A percentile compares a stretch with the other conserved stretches of the same genome.
phyloP scores from a whole-genome alignment of 2,113 vertebrate genomes.

The Sceloporus undulatus region DNA sequence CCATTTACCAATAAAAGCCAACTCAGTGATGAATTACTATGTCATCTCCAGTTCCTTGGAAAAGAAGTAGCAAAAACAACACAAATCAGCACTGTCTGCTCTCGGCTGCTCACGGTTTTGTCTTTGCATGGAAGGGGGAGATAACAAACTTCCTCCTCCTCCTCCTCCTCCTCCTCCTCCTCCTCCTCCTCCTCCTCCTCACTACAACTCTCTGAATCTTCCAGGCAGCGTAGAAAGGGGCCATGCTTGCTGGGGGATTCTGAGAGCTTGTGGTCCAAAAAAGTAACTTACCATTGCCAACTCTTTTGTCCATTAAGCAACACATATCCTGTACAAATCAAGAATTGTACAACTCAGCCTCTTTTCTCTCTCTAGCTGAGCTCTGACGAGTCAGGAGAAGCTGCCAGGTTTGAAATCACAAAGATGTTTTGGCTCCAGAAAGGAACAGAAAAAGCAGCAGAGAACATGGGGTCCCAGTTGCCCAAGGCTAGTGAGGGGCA shows the following conservation, averaged over 20 bases:
- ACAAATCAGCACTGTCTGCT: background rate
- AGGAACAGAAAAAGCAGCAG: background rate
- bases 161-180: background rate
- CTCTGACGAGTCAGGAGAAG: rapidly evolving
- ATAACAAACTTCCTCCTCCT: background rate
- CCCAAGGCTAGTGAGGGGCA: background rate
- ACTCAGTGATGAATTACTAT: background rate
- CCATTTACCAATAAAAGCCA: background rate
- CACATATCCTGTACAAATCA: background rate
- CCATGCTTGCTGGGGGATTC: background rate
- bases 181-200: background rate
- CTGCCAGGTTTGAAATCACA: rapidly evolving
- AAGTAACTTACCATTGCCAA: background rate
- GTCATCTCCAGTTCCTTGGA: background rate
- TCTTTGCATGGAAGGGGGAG: background rate
- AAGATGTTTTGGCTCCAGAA: background rate
- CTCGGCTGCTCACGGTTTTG: background rate
- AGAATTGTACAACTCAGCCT: background rate
- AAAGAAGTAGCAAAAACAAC: background rate
- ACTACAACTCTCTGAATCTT: background rate
- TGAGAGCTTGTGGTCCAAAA: background rate
- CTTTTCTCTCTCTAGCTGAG: rapidly evolving
- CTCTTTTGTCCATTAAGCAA: no score
- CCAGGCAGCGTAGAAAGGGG: background rate
- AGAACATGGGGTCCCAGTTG: rapidly evolving